Percentiles rank a stretch among this genome's conserved stretches.
Conservation (phyloP, 2,797 vertebrate genomes). For the Spheniscus humboldti region DNA sequence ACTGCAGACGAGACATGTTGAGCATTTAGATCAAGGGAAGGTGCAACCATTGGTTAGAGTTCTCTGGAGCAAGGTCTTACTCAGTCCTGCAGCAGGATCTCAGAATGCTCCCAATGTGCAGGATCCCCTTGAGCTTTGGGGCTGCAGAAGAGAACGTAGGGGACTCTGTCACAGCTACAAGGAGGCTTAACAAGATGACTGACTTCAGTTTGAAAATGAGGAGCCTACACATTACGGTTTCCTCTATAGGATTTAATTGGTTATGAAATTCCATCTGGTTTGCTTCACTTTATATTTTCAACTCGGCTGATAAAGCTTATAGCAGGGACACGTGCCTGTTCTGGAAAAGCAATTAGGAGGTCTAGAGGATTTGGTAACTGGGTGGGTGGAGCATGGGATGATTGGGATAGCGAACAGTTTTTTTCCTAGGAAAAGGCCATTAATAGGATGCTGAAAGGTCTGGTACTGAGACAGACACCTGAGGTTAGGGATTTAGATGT, state of each 20-base stretch:
- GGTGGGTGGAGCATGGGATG: not conserved
- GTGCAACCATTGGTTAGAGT: not conserved
- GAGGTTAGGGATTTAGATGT: not conserved
- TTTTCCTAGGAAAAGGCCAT: not conserved
- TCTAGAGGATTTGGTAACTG: not conserved
- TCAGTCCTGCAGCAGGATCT: not conserved
- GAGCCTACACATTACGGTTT: not conserved
- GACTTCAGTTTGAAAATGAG: not conserved
- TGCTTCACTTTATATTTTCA: slow-evolving; percentile 25
- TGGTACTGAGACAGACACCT: not conserved
- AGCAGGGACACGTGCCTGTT: not conserved
- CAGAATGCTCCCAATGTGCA: not conserved
- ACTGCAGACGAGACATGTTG: not conserved
- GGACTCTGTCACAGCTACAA: not conserved
- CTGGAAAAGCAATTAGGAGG: not conserved
- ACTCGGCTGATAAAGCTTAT: not conserved
- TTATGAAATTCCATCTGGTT: slow-evolving; percentile 53
- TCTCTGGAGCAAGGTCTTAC: not conserved
- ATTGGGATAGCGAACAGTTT: not conserved
- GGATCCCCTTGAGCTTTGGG: not conserved
- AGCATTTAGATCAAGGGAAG: not conserved
- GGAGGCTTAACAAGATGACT: not conserved
- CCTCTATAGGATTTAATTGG: slow-evolving; percentile 16
- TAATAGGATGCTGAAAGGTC: not conserved
- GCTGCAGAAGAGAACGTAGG: not conserved